A percentile compares a stretch with the other conserved stretches of the same genome.
Evolutionary conservation across 2,113 vertebrate species (phyloP).

Genomic region (Callipepla californica): DNA sequence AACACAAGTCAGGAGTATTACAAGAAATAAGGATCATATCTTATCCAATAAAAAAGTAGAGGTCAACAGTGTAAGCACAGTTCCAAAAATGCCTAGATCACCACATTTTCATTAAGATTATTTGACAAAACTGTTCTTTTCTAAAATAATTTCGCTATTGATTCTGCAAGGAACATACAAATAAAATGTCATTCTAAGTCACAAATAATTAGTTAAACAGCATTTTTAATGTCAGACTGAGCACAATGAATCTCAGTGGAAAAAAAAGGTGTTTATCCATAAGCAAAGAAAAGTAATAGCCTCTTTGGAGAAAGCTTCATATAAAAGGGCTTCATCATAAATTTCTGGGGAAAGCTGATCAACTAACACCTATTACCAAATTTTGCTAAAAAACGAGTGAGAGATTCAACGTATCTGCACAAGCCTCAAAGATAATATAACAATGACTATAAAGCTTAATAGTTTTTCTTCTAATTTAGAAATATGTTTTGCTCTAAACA

Average conservation of each 20-base stretch:
- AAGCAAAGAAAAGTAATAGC: constrained; percentile 53
- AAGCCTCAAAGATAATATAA: neutral
- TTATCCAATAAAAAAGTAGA: neutral
- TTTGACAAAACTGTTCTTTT: neutral
- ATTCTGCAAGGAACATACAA: neutral
- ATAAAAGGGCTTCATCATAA: constrained; percentile 48
- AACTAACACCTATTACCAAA: constrained; percentile 6
- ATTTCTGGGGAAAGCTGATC: constrained; percentile 47
- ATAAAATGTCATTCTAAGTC: neutral
- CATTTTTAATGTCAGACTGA: constrained; percentile 50
- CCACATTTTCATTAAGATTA: neutral
- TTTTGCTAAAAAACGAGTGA: constrained; percentile 14
- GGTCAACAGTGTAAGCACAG: neutral
- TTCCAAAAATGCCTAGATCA: neutral
- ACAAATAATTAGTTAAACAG: constrained; percentile 17
- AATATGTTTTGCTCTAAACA: neutral
- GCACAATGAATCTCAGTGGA: constrained; percentile 12
- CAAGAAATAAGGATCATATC: neutral
- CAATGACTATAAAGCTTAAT: neutral
- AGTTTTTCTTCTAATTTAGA: neutral
- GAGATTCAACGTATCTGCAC: constrained; percentile 8
- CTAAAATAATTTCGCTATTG: neutral
- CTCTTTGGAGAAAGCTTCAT: neutral
- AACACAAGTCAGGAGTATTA: neutral
- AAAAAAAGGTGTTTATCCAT: constrained; percentile 60